Conservation (phyloP, 1,140 invertebrate species). For the Papilio polyxenes region DNA sequence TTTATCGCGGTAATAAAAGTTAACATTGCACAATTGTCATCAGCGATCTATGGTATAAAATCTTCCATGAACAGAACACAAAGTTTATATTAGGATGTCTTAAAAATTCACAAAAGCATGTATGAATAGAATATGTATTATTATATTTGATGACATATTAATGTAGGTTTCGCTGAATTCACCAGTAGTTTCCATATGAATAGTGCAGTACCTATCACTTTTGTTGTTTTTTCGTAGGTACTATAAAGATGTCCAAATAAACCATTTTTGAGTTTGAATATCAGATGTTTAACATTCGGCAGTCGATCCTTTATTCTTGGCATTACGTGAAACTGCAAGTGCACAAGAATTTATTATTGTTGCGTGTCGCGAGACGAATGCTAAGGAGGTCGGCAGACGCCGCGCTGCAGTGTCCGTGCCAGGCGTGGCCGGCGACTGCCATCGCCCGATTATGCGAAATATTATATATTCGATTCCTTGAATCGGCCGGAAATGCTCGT, state of each 20-base stretch:
- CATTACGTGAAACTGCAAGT: constrained; percentile 77
- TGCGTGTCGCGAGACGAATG: constrained; percentile 67
- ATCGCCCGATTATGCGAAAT: constrained; percentile 70
- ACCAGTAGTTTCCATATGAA: not conserved
- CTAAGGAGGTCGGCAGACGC: constrained; percentile 54
- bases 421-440: constrained; percentile 56
- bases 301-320: constrained; percentile 70
- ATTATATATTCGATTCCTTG: constrained; percentile 73
- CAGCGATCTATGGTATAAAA: constrained; percentile 38
- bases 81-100: not conserved
- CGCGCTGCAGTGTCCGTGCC: constrained; percentile 53
- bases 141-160: not conserved
- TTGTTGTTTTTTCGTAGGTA: not conserved
- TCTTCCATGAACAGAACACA: constrained; percentile 38
- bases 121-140: not conserved
- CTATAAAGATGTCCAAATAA: not conserved
- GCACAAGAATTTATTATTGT: constrained; percentile 78
- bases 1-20: constrained; percentile 12
- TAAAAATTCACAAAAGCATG: not conserved
- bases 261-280: constrained; percentile 55
- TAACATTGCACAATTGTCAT: not conserved
- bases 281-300: constrained; percentile 72
- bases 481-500: constrained; percentile 70
- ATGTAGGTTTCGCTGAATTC: not conserved
- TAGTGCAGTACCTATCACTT: not conserved